Evolutionary conservation across 2,797 vertebrate species (phyloP), one percentile per base, ranked within the genome.

Genomic region (Pteropus rufus): DNA sequence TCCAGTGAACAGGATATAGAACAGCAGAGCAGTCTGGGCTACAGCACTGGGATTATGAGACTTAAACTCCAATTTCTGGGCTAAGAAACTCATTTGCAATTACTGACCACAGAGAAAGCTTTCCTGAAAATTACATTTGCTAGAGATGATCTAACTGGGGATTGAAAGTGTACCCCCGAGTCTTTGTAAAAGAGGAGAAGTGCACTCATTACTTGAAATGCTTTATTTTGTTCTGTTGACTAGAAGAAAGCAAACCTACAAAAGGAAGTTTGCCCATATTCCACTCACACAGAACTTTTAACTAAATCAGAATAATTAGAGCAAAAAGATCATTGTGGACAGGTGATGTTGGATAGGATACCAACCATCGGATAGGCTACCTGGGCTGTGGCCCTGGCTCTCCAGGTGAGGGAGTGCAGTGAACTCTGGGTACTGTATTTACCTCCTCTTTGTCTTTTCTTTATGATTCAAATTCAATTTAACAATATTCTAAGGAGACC

Each of bases 71-170:
- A 41, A 85, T 73, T 65, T 69, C 87, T 89, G 75, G 79, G 89
- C 69, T 96, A 39, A 80, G 77, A 95, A 89, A 95, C 36, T 86
- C 62, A 95, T 80, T 96, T 94, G 82, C 89, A 83, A 65, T 96
- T 83, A 89, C 24, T 76, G 79, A 91, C 46, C 79, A 72, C 64
- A 81, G 73, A 94, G 75, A 95, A 46, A 91, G 29, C 12, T 3
- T 39, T 65, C 34, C 15, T 54, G 83, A 91, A 89, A 88, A 70
- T 83, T 91, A 75, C 89, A 76, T 96, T 96, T 89, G 73, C 79
- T 80, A 60, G 7, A 64, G 21, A 92, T 83, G 88, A 70, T 67
- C 10, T 75, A 52, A 69, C 69, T 67, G 64, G 79, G 95, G 44
- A 93, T 79, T 83, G 34, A 60, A 96, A 94, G 46, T 70, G 31